Base-by-base conservation (phyloP, 2,113 vertebrate species). In the Cacatua alba region DNA sequence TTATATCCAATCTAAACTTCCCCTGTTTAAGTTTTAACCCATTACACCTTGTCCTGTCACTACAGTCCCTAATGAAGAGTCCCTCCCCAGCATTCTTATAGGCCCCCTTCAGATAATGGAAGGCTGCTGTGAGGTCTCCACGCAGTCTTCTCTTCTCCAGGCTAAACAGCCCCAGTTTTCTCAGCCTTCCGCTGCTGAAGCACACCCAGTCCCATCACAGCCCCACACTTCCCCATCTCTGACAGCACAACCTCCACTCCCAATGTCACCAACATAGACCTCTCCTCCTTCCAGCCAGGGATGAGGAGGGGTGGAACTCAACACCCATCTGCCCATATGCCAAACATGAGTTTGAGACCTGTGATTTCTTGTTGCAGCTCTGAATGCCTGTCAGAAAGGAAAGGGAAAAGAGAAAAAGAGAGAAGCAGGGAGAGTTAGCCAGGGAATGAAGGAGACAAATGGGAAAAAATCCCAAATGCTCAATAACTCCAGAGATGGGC, bases 201-300 rank as follows among this genome's bases (percentile, higher is more conserved):
- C 24, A 46, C 0, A 0, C 13, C 21, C n/a, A 46, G 53, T 16
- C 28, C 26, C 24, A 14, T 11, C 9, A 15, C 8, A 51, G 24
- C 37, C 26, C 31, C 35, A 23, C 1, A 4, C 25, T 33, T 5
- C 6, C 20, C 26, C 17, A 13, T 2, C 23, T 19, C 28, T 3
- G 17, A 15, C 23, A 64, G 18, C 1, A 0, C 11, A 57, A 57
- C 29, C 43, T 55, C 33, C 21, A 2, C 71, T 49, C 37, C 8
- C 62, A 13, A 2, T 6, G 33, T 35, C 5, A 21, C 9, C 28
- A 35, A 8, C 29, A 17, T 8, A 4, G 20, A 65, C 8, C 31
- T 39, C 39, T 43, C 31, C 48, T 51, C 49, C 72, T 46, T 37
- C 48, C 49, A 46, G 25, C 15, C 37, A 59, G 8, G 29, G 15